Evolutionary conservation across 2,888 invertebrate species (phyloP), one percentile per base, ranked within the genome.

Genomic region (Mimas tiliae): DNA sequence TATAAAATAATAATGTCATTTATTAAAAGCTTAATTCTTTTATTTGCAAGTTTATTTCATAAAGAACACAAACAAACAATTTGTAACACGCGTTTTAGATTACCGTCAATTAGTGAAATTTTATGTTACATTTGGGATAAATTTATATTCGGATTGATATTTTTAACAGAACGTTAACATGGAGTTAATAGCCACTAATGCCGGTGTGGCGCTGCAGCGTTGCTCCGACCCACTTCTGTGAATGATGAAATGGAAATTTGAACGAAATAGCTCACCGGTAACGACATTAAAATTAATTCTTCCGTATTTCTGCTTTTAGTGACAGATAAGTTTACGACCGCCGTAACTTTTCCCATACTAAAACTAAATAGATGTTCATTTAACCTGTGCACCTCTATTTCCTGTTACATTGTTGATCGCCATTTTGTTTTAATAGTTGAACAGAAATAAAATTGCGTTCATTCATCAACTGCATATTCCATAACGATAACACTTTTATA

Each of bases 121-220:
- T 75, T 72, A 72, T 69, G 70, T 67, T 62, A 70, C 69, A 63
- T 67, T 62, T 62, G 66, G 70, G 74, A 76, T 76, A 76, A 72
- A 74, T 77, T 75, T 78, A 72, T 75, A 75, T 76, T 74, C 71
- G 75, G 70, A 78, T 78, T 80, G 77, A 85, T 85, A 85, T 86
- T 85, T 86, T 84, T 81, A 85, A 81, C 80, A 71, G 73, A 77
- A 78, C 83, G 81, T 86, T 88, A 87, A 90, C 86, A 86, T 76
- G 81, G 75, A 81, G 85, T 87, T 91, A 91, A 91, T 91, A 87
- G 91, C 78, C 77, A 75, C 81, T 86, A 88, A 86, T 87, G 82
- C 79, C 74, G 77, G 71, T 74, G 74, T 76, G 79, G 83, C 84
- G 81, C 76, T 76, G 77, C 71, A 70, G 83, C 83, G 81, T 76